These are phyloP conservation scores for Microplitis deprimator DNA, from an alignment of 2,888 invertebrate genomes.

Conservation along the genomic window DNA sequence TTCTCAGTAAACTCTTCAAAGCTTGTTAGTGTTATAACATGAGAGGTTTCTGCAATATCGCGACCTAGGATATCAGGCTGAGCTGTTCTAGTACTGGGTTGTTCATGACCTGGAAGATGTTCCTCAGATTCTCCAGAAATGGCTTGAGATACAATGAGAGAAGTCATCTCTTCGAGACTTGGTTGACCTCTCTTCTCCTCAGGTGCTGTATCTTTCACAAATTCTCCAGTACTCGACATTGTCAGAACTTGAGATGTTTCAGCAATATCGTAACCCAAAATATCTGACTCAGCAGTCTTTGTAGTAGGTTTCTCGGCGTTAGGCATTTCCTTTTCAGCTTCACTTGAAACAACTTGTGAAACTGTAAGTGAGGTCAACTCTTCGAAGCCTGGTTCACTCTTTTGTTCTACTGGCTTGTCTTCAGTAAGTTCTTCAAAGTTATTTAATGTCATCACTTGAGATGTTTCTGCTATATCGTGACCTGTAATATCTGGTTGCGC, in stretches of 20 bases:
- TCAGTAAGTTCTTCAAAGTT: slow-evolving; percentile 52
- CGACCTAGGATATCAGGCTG: slow-evolving; percentile 55
- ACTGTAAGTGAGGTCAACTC: slow-evolving; percentile 52
- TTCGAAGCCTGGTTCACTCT: slow-evolving; percentile 46
- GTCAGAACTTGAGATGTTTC: slow-evolving; percentile 64
- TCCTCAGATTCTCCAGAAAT: slow-evolving; percentile 55
- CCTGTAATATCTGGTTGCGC: slow-evolving; percentile 64
- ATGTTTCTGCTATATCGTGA: slow-evolving; percentile 60
- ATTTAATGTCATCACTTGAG: slow-evolving; percentile 52
- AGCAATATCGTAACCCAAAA: slow-evolving; percentile 65
- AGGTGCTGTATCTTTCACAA: slow-evolving; percentile 45
- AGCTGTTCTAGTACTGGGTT: slow-evolving; percentile 51
- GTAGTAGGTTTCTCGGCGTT: slow-evolving; percentile 40
- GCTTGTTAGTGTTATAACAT: slow-evolving; percentile 55
- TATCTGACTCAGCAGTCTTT: slow-evolving; percentile 53
- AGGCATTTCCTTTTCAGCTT: slow-evolving; percentile 49
- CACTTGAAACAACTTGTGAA: slow-evolving; percentile 52
- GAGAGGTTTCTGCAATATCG: slow-evolving; percentile 66
- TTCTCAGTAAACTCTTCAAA: slow-evolving; percentile 57
- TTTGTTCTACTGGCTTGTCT: slow-evolving; percentile 49
- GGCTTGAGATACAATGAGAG: slow-evolving; percentile 55
- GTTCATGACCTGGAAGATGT: slow-evolving; percentile 43
- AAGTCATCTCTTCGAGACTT: slow-evolving; percentile 48
- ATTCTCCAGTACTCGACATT: slow-evolving; percentile 53
- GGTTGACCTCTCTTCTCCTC: slow-evolving; percentile 49